Percentiles rank a stretch among this genome's conserved stretches.
These are phyloP conservation scores for Aleiodes alternator DNA, from an alignment of 2,888 invertebrate genomes.

Conservation along the genomic window DNA sequence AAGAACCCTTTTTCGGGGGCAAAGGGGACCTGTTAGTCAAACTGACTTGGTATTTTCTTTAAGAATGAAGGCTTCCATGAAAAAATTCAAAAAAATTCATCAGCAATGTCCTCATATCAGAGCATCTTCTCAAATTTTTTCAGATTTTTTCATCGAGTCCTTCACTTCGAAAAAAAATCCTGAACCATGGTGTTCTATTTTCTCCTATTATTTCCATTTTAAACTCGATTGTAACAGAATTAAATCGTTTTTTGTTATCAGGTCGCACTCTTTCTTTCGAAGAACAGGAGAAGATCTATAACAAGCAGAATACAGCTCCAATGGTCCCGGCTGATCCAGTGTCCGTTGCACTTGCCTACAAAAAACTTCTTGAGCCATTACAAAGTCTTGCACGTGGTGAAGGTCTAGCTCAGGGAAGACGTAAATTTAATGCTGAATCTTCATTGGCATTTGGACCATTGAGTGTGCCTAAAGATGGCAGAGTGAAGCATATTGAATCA, in stretches of 20 bases:
- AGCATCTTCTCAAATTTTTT: too few relatives aligned
- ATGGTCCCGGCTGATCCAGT: conserved; percentile 61
- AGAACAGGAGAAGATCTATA: conserved; percentile 54
- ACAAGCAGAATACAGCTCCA: conserved; percentile 27
- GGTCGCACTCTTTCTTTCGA: conserved; percentile 49
- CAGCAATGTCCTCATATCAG: too few relatives aligned
- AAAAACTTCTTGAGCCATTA: conserved; percentile 44
- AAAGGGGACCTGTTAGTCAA: too few relatives aligned
- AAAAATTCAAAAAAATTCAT: too few relatives aligned
- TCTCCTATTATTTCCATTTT: neutral
- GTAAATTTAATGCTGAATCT: conserved; percentile 75
- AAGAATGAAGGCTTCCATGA: too few relatives aligned
- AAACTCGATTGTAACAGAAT: neutral
- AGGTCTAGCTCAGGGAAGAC: conserved; percentile 44
- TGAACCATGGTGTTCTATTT: too few relatives aligned
- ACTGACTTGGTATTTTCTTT: too few relatives aligned
- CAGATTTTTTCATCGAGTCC: too few relatives aligned
- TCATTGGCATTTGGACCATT: conserved; percentile 77
- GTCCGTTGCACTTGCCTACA: conserved; percentile 63
- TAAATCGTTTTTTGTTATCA: neutral
- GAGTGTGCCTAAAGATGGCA: conserved; percentile 74
- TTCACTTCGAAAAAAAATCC: too few relatives aligned
- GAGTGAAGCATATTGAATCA: conserved; percentile 52
- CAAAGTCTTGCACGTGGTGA: neutral
- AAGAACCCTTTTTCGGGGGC: too few relatives aligned